These are phyloP conservation scores for Agonopterix arenella DNA, from an alignment of 2,888 invertebrate species.

Conservation along the genomic window DNA sequence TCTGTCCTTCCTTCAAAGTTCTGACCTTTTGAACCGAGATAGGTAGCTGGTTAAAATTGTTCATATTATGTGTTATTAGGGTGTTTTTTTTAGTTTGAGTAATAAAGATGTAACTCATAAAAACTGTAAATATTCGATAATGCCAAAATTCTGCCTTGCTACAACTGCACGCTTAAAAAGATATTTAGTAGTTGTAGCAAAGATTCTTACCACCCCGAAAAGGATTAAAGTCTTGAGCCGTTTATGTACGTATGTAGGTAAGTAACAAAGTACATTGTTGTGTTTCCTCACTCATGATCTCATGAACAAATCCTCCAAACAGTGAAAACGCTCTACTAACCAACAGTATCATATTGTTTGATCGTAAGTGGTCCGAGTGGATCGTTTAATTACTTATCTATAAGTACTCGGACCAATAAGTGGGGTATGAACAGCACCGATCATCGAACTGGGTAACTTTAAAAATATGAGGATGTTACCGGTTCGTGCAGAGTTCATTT, in stretches of 20 bases:
- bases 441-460: slow-evolving; percentile 17
- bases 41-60: too few relatives aligned
- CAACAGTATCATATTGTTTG: slow-evolving; percentile 30
- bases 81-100: too few relatives aligned
- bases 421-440: slow-evolving; percentile 21
- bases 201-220: too few relatives aligned
- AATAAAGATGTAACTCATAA: too few relatives aligned
- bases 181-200: too few relatives aligned
- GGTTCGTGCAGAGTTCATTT: not conserved
- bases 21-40: too few relatives aligned
- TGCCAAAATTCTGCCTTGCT: too few relatives aligned
- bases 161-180: too few relatives aligned
- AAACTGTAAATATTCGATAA: not conserved
- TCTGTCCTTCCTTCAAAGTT: not conserved
- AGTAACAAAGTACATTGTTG: too few relatives aligned
- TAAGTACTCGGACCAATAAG: slow-evolving; percentile 25
- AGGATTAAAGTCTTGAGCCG: too few relatives aligned
- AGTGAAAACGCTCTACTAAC: slow-evolving; percentile 5
- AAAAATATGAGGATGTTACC: slow-evolving; percentile 4
- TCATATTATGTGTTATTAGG: too few relatives aligned
- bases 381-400: slow-evolving; percentile 44
- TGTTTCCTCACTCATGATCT: not conserved
- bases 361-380: slow-evolving; percentile 30
- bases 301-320: slow-evolving; percentile 3
- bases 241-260: too few relatives aligned